Evolutionary conservation across 1,140 invertebrate genomes (phyloP), one percentile per base, ranked within the genome.

Genomic region (Cotesia vestalis): DNA sequence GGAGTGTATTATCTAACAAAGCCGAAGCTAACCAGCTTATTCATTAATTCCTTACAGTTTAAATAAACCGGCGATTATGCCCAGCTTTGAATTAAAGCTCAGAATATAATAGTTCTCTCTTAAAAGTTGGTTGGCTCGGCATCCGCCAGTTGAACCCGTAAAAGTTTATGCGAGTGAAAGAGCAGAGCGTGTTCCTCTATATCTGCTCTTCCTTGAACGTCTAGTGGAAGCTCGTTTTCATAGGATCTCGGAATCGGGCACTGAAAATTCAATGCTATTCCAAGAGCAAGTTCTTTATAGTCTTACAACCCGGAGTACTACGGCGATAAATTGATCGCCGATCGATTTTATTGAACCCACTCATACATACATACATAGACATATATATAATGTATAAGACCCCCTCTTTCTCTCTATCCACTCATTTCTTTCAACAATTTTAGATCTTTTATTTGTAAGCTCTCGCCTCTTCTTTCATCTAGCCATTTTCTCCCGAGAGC

Each of bases 201-300:
- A 52, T 52, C 51, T 52, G 51, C n/a, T 52, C 27, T 27, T 27
- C 27, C 27, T 27, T 27, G 27, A 27, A 27, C 27, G 1, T 27
- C 27, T 27, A 27, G 2, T 27, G 3, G 40, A 11, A 46, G 40
- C n/a, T 8, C 59, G 59, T 61, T 27, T 61, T 27, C 11, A 27
- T 61, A 61, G 59, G 20, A 57, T 20, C n/a, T 20, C 12, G 9
- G 53, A 57, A 17, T 17, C 53, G 12, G 5, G 5, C 20, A 57
- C 53, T 57, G 53, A 57, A 17, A 57, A 57, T 57, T 17, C 53
- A 20, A 34, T 61, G 34, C 60, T 46, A 61, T 36, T 34, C 60
- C 34, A 36, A 27, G 27, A 27, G 27, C 27, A 27, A 46, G 40
- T 46, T 46, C 40, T 46, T 46, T 46, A 46, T 46, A 46, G 40